Percentiles rank a stretch among this genome's conserved stretches.
These are phyloP conservation scores for Leptopilina myrica DNA, from an alignment of 2,888 invertebrate genomes.

Conservation along the genomic window DNA sequence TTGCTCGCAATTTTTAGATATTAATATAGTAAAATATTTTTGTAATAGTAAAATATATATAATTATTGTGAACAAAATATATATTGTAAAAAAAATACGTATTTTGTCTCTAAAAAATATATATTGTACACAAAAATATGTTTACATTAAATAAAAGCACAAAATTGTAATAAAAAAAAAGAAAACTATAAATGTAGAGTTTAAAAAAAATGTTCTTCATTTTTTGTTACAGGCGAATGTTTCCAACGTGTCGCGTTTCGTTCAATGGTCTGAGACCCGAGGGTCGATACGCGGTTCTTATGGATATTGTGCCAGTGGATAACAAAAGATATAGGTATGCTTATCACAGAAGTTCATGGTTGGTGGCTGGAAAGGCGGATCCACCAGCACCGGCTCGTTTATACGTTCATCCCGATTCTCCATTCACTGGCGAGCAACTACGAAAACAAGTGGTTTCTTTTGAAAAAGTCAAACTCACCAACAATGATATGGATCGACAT, in stretches of 20 bases:
- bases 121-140: too few species aligned
- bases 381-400: constrained; percentile 85
- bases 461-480: constrained; percentile 90
- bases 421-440: constrained; percentile 88
- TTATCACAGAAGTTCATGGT: constrained; percentile 89
- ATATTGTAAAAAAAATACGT: too few species aligned
- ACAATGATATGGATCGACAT: constrained; percentile 88
- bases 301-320: constrained; percentile 90
- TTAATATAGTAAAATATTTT: too few species aligned
- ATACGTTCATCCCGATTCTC: constrained; percentile 88
- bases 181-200: neutral
- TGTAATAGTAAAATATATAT: too few species aligned
- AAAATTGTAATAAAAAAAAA: neutral
- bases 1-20: too few species aligned
- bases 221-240: constrained; percentile 85
- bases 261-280: constrained; percentile 84
- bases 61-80: too few species aligned
- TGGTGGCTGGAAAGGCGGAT: constrained; percentile 90
- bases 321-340: constrained; percentile 89
- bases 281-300: constrained; percentile 84
- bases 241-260: constrained; percentile 87
- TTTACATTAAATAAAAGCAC: neutral
- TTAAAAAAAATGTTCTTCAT: neutral
- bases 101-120: too few species aligned
- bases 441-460: constrained; percentile 88